Percentiles rank a stretch among this genome's conserved stretches.
Evolutionary conservation across 2,888 invertebrate genomes (phyloP).

Genomic region (Petrolisthes cinctipes): DNA sequence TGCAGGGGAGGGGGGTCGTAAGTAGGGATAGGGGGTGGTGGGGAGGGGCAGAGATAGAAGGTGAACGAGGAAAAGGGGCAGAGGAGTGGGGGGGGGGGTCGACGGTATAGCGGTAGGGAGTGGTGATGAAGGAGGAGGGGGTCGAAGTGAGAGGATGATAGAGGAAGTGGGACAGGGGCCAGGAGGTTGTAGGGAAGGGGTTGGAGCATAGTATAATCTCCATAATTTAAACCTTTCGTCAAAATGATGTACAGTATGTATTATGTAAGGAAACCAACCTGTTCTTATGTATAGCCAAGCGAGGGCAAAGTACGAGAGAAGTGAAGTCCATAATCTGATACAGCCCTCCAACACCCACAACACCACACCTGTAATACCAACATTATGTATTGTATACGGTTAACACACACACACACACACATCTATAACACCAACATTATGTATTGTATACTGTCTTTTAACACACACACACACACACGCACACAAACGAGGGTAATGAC

Average conservation of each 20-base stretch:
- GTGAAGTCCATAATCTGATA: background rate
- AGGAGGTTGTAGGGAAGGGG: too few relatives aligned
- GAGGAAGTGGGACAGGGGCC: background rate
- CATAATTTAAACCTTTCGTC: too few relatives aligned
- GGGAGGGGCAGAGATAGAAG: background rate
- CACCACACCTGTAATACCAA: background rate
- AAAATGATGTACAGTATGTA: too few relatives aligned
- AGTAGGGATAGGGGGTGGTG: too few relatives aligned
- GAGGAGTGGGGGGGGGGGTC: background rate
- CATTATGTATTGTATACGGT: background rate
- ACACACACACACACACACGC: background rate
- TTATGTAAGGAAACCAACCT: slow-evolving; percentile 8
- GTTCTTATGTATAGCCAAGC: slow-evolving; percentile 35
- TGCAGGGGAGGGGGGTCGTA: background rate
- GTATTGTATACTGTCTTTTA: too few relatives aligned
- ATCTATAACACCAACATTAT: too few relatives aligned
- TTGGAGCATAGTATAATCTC: too few relatives aligned
- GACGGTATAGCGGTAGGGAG: background rate
- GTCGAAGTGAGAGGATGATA: background rate
- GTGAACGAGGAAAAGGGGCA: background rate
- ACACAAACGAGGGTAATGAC: background rate
- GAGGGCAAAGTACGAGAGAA: slow-evolving; percentile 27
- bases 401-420: background rate
- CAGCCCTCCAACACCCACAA: background rate
- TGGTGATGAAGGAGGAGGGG: background rate